Evolutionary conservation across 2,113 vertebrate species (phyloP).

Genomic region (Callopanchax toddi): DNA sequence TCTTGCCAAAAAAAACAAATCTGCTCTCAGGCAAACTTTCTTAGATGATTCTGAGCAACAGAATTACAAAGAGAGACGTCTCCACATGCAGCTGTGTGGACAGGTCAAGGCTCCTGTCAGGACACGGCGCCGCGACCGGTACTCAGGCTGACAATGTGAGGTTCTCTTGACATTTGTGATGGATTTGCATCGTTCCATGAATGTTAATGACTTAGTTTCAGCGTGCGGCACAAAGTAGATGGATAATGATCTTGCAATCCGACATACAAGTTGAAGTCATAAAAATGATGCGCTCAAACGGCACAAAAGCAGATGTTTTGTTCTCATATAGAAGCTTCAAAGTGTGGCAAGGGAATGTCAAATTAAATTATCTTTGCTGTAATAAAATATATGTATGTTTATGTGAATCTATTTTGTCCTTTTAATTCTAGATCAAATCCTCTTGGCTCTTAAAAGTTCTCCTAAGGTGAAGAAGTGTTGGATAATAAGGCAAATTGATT

Average conservation of each 20-base stretch:
- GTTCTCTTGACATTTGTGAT: slow-evolving; percentile 55
- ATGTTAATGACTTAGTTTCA: slow-evolving; percentile 39
- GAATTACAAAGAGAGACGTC: slow-evolving; percentile 42
- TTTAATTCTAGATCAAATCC: background rate
- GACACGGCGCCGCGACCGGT: slow-evolving; percentile 17
- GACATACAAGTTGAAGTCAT: background rate
- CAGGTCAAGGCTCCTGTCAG: slow-evolving; percentile 55
- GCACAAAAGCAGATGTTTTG: background rate
- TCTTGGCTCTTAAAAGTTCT: background rate
- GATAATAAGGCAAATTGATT: background rate
- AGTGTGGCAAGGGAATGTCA: background rate
- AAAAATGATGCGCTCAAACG: too few species aligned
- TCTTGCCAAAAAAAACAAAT: background rate
- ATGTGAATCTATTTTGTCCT: too few species aligned
- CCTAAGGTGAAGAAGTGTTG: background rate
- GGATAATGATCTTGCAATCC: slow-evolving; percentile 16
- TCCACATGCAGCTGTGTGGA: slow-evolving; percentile 38
- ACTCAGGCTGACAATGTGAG: slow-evolving; percentile 54
- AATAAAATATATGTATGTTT: too few species aligned
- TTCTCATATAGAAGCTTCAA: background rate
- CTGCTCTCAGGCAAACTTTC: background rate
- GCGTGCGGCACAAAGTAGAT: slow-evolving; percentile 26
- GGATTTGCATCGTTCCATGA: slow-evolving; percentile 51
- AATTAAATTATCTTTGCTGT: too few species aligned
- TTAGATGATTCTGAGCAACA: too few species aligned